These are phyloP conservation scores for Numenius phaeopus DNA, from an alignment of 2,797 vertebrate species.

Conservation along the genomic window DNA sequence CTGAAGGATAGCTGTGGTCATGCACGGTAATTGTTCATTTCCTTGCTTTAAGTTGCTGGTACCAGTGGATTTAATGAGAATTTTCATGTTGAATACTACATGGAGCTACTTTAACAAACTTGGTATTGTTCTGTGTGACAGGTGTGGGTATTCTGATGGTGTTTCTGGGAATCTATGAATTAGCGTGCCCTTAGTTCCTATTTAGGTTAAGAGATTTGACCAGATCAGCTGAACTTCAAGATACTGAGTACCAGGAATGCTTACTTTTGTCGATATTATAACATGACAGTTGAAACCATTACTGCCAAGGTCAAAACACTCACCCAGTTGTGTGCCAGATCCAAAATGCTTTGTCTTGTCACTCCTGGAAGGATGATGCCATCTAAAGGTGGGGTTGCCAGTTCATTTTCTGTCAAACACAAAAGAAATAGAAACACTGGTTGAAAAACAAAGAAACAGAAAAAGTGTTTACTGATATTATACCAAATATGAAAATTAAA, in stretches of 20 bases:
- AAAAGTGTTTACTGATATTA: background rate
- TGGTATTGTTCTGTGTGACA: background rate
- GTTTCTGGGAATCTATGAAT: background rate
- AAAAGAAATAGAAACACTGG: background rate
- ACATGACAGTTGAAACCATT: background rate
- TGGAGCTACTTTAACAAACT: background rate
- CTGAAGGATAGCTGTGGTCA: background rate
- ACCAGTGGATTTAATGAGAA: background rate
- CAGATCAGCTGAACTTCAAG: background rate
- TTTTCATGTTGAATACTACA: background rate
- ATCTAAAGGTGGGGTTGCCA: conserved; percentile 91
- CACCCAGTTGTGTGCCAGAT: conserved; percentile 87
- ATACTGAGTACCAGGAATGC: background rate
- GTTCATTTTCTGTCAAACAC: conserved; percentile 86
- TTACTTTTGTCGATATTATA: background rate
- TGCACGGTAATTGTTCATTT: background rate
- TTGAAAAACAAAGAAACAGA: background rate
- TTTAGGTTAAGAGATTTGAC: background rate
- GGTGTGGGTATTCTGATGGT: background rate
- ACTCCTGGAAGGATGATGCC: conserved; percentile 92
- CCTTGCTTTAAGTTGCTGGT: background rate
- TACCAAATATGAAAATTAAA: background rate
- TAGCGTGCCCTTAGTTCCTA: background rate
- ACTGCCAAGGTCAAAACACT: conserved; percentile 26
- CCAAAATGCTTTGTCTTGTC: conserved; percentile 89